phyloP scores from a whole-genome alignment of 2,797 vertebrate genomes.

The Pangasius krempfi region DNA sequence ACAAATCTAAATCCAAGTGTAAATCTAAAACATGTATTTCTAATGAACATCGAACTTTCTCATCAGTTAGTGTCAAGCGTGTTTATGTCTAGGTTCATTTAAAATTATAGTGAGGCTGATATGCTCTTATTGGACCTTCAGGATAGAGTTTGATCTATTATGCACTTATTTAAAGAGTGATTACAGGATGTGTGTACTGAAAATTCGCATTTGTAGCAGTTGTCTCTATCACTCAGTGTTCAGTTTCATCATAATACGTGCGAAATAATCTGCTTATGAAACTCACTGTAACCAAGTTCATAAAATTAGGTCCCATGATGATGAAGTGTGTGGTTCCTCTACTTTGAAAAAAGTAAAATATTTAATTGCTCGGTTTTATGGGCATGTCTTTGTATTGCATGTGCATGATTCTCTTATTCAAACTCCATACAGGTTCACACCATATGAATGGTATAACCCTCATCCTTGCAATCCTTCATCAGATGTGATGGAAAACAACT shows the following conservation, averaged over 20 bases:
- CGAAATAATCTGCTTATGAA: conserved; percentile 13
- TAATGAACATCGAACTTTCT: background rate
- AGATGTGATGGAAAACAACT: conserved; percentile 95
- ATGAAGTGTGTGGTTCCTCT: conserved; percentile 4
- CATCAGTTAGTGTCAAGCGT: background rate
- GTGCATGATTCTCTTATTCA: conserved; percentile 14
- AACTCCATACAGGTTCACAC: conserved; percentile 87
- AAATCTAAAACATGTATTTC: background rate
- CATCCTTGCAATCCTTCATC: conserved; percentile 96
- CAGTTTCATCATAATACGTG: conserved; percentile 11
- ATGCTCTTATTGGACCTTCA: background rate
- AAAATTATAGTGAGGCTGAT: background rate
- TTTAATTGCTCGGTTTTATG: conserved; percentile 1
- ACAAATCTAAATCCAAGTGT: background rate
- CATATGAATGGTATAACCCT: conserved; percentile 98
- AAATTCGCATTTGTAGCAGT: conserved; percentile 14
- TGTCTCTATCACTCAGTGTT: conserved; percentile 1
- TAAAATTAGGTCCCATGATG: conserved; percentile 8
- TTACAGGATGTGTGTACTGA: conserved; percentile 17
- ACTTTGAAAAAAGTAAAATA: background rate
- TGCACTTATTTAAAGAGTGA: background rate
- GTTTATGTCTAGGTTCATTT: background rate
- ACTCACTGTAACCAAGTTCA: background rate
- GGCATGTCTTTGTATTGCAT: conserved; percentile 1
- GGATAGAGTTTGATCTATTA: background rate